A percentile compares a stretch with the other conserved stretches of the same genome.
phyloP scores from a whole-genome alignment of 2,113 vertebrate genomes.

The Bubalus kerabau region DNA sequence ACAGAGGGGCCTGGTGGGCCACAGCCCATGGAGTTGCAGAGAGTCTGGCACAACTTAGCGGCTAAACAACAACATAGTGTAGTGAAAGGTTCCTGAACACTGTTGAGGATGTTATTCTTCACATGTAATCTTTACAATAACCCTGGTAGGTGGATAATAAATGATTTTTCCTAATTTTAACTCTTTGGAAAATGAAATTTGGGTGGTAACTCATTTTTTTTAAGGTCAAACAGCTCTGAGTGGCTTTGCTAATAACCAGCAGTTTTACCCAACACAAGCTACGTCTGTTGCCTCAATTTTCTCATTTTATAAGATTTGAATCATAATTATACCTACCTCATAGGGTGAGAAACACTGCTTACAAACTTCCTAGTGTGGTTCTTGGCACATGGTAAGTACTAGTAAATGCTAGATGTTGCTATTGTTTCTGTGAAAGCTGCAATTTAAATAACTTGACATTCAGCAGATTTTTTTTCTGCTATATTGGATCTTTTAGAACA shows the following conservation, averaged over 20 bases:
- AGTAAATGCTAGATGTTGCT: neutral
- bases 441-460: slow-evolving; percentile 28
- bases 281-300: neutral
- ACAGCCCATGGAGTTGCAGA: neutral
- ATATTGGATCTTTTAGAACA: neutral
- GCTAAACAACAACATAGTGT: neutral
- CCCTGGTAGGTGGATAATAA: neutral
- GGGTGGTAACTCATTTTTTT: neutral
- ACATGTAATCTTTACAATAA: neutral
- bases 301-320: slow-evolving; percentile 11
- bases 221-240: neutral
- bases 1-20: neutral
- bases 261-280: neutral
- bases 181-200: neutral
- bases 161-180: neutral
- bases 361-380: neutral
- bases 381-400: slow-evolving; percentile 1
- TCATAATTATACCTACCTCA: neutral
- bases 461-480: slow-evolving; percentile 5
- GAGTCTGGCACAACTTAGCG: neutral
- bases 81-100: neutral
- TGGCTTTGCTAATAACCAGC: neutral
- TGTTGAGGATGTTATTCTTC: neutral
- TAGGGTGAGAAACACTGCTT: slow-evolving; percentile 7
- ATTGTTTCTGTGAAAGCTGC: neutral